These are phyloP conservation scores for Dasypogon diadema DNA, from an alignment of 2,888 invertebrate genomes.

Conservation along the genomic window DNA sequence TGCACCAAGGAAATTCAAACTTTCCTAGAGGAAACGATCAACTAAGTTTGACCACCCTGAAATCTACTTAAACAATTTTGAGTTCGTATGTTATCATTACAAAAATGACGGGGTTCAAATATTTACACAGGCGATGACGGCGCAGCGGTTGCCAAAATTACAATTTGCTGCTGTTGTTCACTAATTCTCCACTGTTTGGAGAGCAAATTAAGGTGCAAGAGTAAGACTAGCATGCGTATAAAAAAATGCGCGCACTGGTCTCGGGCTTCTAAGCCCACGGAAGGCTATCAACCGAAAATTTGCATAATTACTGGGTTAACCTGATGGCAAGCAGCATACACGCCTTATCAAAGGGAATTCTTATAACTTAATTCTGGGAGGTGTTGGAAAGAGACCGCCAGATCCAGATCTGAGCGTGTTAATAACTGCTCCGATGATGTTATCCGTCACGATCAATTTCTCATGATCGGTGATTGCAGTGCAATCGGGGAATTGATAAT, in stretches of 20 bases:
- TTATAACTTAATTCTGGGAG: slow-evolving; percentile 31
- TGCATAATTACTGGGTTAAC: slow-evolving; percentile 19
- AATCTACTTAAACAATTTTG: background rate
- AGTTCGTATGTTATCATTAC: background rate
- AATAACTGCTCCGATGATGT: slow-evolving; percentile 30
- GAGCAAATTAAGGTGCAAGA: slow-evolving; percentile 6
- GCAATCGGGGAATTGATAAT: slow-evolving; percentile 17
- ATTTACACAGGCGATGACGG: slow-evolving; percentile 40
- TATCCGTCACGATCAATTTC: slow-evolving; percentile 53
- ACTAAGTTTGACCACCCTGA: slow-evolving; percentile 40
- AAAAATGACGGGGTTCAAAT: slow-evolving; percentile 25
- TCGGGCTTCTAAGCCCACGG: slow-evolving; percentile 15
- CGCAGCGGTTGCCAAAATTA: slow-evolving; percentile 21
- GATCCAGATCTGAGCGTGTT: slow-evolving; percentile 7
- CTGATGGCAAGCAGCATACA: slow-evolving; percentile 8
- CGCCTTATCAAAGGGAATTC: slow-evolving; percentile 5
- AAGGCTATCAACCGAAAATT: slow-evolving; percentile 3
- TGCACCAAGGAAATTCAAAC: too few species aligned
- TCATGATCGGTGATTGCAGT: slow-evolving; percentile 36
- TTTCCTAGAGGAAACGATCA: too few species aligned
- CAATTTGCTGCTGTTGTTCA: background rate
- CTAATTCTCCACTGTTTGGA: background rate
- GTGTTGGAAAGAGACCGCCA: slow-evolving; percentile 15
- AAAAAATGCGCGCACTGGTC: background rate
- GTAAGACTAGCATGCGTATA: background rate